A percentile compares a stretch with the other conserved stretches of the same genome.
Evolutionary conservation across 2,113 vertebrate species (phyloP).

Genomic region (Chloroceryle aenea): DNA sequence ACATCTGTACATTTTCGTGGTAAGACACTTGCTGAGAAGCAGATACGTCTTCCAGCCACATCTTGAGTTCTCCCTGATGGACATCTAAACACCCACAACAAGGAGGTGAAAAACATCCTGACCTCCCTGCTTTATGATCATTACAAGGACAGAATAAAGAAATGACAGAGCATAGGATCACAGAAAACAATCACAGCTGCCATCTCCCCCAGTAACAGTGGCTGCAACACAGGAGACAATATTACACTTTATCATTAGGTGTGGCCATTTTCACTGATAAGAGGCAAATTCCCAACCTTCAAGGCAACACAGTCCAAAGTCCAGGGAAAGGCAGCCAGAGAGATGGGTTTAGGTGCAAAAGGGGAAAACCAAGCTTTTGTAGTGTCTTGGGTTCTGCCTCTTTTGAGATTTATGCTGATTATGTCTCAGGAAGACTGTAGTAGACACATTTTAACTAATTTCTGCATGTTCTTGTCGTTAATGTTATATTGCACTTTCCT

Average conservation of each 20-base stretch:
- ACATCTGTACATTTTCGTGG: neutral
- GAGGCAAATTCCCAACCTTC: neutral
- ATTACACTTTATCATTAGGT: neutral
- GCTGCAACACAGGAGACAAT: neutral
- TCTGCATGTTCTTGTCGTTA: neutral
- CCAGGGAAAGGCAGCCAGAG: neutral
- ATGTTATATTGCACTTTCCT: neutral
- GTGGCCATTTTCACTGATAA: neutral
- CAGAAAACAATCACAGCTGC: neutral
- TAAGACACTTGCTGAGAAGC: neutral
- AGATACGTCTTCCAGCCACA: neutral
- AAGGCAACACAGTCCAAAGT: neutral
- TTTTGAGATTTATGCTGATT: neutral
- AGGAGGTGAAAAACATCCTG: neutral
- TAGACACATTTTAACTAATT: neutral
- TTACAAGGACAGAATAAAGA: neutral
- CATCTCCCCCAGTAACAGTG: neutral
- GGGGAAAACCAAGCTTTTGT: rapidly evolving
- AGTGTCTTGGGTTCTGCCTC: neutral
- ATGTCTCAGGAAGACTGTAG: neutral
- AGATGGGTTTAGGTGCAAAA: neutral
- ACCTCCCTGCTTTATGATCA: neutral
- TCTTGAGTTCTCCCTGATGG: neutral
- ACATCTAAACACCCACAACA: neutral
- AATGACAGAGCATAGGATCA: neutral